These are phyloP conservation scores for Oxygymnocypris stewartii DNA, from an alignment of 2,113 vertebrate species.

Conservation along the genomic window DNA sequence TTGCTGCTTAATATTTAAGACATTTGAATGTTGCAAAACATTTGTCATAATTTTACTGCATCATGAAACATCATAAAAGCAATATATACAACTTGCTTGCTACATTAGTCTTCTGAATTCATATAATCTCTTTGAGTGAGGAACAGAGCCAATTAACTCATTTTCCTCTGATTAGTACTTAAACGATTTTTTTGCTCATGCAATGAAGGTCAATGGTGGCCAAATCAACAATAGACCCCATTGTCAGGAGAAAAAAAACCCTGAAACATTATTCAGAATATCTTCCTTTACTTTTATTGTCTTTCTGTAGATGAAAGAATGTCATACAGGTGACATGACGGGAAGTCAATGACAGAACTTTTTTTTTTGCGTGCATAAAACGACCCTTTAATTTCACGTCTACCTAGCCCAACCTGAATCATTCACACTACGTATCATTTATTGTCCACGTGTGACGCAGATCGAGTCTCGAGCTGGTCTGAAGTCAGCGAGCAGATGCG, in stretches of 20 bases:
- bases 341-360: not conserved
- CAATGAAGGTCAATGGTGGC: not conserved
- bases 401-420: not conserved
- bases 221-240: not conserved
- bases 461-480: not conserved
- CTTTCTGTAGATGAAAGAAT: not conserved
- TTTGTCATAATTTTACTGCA: too few relatives aligned
- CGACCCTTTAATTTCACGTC: not conserved
- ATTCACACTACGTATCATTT: not conserved
- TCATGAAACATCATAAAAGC: too few relatives aligned
- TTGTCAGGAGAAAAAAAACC: not conserved
- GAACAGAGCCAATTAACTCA: not conserved
- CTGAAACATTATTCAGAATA: not conserved
- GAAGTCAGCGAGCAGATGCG: slow-evolving; percentile 16
- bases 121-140: too few relatives aligned
- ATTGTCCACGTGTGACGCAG: not conserved
- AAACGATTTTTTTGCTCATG: not conserved
- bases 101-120: too few relatives aligned
- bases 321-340: not conserved
- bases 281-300: not conserved
- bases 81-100: too few relatives aligned
- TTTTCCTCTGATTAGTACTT: not conserved
- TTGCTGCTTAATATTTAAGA: not conserved
- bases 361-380: not conserved
- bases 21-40: too few relatives aligned